A percentile compares a stretch with the other conserved stretches of the same genome.
Conservation (phyloP, 2,888 invertebrate species). For the Drosophila kanekoi region DNA sequence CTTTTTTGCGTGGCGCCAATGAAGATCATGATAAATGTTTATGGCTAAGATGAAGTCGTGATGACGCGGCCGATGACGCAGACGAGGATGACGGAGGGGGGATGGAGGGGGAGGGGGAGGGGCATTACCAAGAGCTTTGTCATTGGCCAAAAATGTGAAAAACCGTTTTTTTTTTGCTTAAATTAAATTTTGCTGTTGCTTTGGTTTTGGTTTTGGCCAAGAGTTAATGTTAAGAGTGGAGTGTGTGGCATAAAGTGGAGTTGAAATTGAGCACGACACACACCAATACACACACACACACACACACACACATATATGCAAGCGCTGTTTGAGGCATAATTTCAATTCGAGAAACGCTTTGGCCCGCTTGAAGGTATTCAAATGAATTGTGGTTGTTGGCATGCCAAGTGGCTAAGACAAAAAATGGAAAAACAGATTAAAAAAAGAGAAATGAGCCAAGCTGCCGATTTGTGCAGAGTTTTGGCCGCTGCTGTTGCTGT, state of each 20-base stretch:
- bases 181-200: too few species aligned
- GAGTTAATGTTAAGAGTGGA: conserved; percentile 32
- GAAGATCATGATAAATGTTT: conserved; percentile 58
- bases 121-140: conserved; percentile 62
- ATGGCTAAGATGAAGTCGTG: conserved; percentile 34
- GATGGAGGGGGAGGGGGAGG: background rate
- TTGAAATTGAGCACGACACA: conserved; percentile 38
- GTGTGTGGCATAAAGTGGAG: conserved; percentile 43
- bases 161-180: conserved; percentile 15
- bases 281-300: conserved; percentile 18
- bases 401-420: conserved; percentile 55
- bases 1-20: conserved; percentile 41
- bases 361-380: conserved; percentile 62
- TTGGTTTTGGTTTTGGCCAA: conserved; percentile 14
- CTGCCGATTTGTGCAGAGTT: background rate
- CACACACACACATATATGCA: background rate
- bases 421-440: background rate
- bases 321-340: conserved; percentile 42
- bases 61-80: conserved; percentile 58
- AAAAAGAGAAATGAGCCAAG: conserved; percentile 42
- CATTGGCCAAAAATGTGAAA: conserved; percentile 62
- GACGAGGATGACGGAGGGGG: background rate
- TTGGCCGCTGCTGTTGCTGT: background rate
- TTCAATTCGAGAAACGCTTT: conserved; percentile 63
- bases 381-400: conserved; percentile 60